Evolutionary conservation across 92 coral and sea anemone species (phyloP).

Genomic region (Actinernus sp.): DNA sequence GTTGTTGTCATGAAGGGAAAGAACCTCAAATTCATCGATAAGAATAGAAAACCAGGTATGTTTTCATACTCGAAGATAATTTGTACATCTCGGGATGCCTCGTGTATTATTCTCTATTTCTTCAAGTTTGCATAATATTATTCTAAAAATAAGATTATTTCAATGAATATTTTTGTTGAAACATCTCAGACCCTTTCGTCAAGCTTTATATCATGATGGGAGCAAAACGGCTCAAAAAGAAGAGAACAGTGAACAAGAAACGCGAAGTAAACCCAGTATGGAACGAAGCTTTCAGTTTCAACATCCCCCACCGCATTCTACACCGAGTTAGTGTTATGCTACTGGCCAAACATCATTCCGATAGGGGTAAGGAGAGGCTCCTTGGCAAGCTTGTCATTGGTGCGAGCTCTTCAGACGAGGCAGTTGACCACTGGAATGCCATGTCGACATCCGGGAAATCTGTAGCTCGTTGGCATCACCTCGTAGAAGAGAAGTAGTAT

Average conservation of each 20-base stretch:
- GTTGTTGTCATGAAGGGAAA: conserved; percentile 90
- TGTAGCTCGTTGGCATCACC: conserved; percentile 91
- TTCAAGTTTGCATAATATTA: neutral
- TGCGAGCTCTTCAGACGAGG: conserved; percentile 84
- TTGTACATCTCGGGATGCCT: no score
- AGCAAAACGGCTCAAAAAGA: conserved; percentile 87
- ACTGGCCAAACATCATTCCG: conserved; percentile 85
- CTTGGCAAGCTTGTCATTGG: conserved; percentile 86
- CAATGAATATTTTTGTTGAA: neutral
- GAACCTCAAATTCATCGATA: conserved; percentile 70
- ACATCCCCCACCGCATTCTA: conserved; percentile 79
- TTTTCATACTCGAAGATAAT: no score
- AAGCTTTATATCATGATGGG: conserved; percentile 93
- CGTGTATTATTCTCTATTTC: neutral
- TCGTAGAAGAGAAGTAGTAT: conserved; percentile 53
- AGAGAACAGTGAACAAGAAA: conserved; percentile 84
- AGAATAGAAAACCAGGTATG: conserved; percentile 85
- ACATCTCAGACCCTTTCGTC: conserved; percentile 89
- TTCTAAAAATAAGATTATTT: neutral
- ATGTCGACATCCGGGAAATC: conserved; percentile 82
- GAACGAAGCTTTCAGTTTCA: conserved; percentile 96
- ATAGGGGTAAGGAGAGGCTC: conserved; percentile 82
- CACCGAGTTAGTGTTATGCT: conserved; percentile 82
- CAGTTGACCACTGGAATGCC: conserved; percentile 97
- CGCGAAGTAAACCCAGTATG: conserved; percentile 88